Conservation (phyloP, 2,797 vertebrate species). For the Scomberomorus guttatus region DNA sequence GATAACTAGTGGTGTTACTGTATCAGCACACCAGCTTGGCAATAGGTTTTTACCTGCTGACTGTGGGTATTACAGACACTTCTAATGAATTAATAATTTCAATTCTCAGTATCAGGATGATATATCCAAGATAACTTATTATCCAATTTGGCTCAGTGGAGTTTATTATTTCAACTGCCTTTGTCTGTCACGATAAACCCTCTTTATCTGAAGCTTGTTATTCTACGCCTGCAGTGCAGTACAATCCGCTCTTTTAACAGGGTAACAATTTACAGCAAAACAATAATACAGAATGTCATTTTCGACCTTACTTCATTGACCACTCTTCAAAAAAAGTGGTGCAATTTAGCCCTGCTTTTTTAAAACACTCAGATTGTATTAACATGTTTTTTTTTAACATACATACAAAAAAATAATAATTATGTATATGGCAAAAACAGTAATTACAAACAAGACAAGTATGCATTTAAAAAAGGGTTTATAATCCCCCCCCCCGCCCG, state of each 20-base stretch:
- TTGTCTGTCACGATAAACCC: conserved; percentile 38
- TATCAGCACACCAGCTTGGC: conserved; percentile 28
- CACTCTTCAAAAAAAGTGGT: neutral
- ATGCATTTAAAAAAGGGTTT: too few relatives aligned
- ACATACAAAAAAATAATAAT: too few relatives aligned
- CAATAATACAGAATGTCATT: conserved; percentile 8
- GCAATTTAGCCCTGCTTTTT: too few relatives aligned
- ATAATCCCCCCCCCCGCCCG: too few relatives aligned
- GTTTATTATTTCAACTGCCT: conserved; percentile 32
- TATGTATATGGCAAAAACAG: too few relatives aligned
- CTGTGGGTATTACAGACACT: neutral
- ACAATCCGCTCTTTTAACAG: conserved; percentile 3
- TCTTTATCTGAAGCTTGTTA: conserved; percentile 40
- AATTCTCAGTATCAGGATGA: conserved; percentile 41
- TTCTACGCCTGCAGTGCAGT: conserved; percentile 10
- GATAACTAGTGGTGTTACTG: conserved; percentile 4
- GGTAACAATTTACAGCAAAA: conserved; percentile 12
- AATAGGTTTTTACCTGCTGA: conserved; percentile 24
- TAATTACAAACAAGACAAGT: too few relatives aligned
- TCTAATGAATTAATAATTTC: conserved; percentile 37
- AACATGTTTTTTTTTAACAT: neutral
- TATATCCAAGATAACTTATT: conserved; percentile 44
- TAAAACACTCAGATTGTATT: too few relatives aligned
- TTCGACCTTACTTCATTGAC: neutral
- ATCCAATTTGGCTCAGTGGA: conserved; percentile 40